Evolutionary conservation across 1,140 invertebrate genomes (phyloP).

Genomic region (Saxidomus purpurata): DNA sequence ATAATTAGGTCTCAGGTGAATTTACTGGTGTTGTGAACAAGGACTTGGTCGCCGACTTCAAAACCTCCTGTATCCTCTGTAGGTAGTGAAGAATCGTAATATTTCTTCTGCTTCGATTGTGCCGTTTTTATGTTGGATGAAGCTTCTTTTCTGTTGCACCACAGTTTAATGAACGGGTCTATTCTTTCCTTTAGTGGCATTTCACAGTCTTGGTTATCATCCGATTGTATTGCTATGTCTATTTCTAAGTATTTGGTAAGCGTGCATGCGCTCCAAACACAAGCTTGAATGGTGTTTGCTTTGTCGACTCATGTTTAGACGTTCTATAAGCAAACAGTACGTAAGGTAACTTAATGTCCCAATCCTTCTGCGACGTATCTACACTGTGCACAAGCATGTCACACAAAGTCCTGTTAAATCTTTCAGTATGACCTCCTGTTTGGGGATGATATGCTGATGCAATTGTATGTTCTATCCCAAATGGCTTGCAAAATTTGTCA

Average conservation of each 20-base stretch:
- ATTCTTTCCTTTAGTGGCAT: neutral
- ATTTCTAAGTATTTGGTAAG: too few relatives aligned
- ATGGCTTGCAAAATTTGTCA: conserved; percentile 55
- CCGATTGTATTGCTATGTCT: too few relatives aligned
- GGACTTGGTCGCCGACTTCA: conserved; percentile 20
- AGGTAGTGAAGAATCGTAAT: conserved; percentile 8
- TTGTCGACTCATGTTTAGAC: conserved; percentile 42
- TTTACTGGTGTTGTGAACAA: conserved; percentile 44
- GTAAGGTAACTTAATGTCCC: conserved; percentile 58
- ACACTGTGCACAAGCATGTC: conserved; percentile 55
- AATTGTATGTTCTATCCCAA: conserved; percentile 63
- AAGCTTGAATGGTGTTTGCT: conserved; percentile 55
- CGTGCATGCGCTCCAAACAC: conserved; percentile 51
- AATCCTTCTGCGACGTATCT: conserved; percentile 30
- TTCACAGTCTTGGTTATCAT: conserved; percentile 1
- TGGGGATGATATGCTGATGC: conserved; percentile 73
- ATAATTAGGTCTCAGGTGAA: too few relatives aligned
- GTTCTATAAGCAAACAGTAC: conserved; percentile 64
- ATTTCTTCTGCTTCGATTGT: conserved; percentile 22
- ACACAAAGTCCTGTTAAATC: conserved; percentile 70
- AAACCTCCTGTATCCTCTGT: neutral
- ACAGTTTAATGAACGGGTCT: neutral
- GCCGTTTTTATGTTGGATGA: conserved; percentile 12
- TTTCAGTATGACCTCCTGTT: conserved; percentile 70
- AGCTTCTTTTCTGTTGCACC: neutral